Evolutionary conservation across 2,797 vertebrate species (phyloP).

Genomic region (Parauchenoglanis punctatus): DNA sequence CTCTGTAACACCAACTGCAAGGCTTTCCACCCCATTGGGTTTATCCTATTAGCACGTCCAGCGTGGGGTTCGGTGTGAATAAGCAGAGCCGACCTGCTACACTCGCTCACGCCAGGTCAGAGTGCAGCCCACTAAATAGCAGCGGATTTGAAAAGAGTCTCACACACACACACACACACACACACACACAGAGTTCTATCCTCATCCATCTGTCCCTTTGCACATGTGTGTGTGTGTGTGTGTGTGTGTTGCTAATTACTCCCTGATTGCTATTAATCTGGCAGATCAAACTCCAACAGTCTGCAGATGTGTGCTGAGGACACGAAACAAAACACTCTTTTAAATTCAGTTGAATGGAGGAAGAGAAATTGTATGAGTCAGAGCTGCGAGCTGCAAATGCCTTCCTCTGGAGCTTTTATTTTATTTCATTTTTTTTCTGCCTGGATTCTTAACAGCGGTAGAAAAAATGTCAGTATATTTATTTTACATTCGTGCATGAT

Average conservation of each 20-base stretch:
- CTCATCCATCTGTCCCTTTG: too few species aligned
- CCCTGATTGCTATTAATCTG: conserved; percentile 23
- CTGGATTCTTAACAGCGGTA: neutral
- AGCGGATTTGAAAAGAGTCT: conserved; percentile 40
- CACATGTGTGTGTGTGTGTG: neutral
- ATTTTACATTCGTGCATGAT: neutral
- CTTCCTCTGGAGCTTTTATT: neutral
- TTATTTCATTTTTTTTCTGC: neutral
- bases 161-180: neutral
- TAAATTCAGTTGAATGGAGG: neutral
- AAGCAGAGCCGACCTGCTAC: conserved; percentile 36
- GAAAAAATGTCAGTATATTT: neutral
- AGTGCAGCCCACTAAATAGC: conserved; percentile 34
- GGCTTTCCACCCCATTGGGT: conserved; percentile 72
- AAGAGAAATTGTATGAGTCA: neutral
- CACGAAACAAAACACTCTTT: neutral
- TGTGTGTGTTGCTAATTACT: conserved; percentile 23
- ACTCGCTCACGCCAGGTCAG: conserved; percentile 52
- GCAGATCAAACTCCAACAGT: neutral
- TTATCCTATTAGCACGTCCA: conserved; percentile 58
- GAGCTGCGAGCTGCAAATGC: neutral
- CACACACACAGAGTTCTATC: neutral
- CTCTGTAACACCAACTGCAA: conserved; percentile 67
- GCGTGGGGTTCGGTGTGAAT: conserved; percentile 43
- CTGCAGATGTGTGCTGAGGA: neutral